Conservation (phyloP, 2,888 invertebrate genomes). For the Pinctada fucata region DNA sequence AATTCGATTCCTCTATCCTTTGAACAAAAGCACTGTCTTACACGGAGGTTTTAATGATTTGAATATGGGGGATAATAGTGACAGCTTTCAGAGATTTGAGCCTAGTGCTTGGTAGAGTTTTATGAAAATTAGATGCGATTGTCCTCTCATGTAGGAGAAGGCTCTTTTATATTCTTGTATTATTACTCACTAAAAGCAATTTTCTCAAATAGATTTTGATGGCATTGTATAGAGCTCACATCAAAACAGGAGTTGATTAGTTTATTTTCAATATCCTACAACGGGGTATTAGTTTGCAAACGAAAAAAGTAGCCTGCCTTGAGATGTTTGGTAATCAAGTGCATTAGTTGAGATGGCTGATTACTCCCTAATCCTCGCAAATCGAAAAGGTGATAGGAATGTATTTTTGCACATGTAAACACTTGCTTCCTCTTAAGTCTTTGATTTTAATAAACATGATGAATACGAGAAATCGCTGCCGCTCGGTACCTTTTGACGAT, state of each 20-base stretch:
- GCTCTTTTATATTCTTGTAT: not conserved
- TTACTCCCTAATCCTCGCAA: not conserved
- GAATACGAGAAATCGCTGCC: too few species aligned
- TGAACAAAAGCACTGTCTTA: too few species aligned
- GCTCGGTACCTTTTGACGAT: too few species aligned
- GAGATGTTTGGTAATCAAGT: slow-evolving; percentile 4
- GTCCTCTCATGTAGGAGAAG: not conserved
- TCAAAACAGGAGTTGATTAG: slow-evolving; percentile 4
- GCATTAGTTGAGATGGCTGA: not conserved
- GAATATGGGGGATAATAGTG: too few species aligned
- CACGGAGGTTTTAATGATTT: too few species aligned
- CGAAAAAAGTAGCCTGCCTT: not conserved
- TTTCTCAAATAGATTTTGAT: slow-evolving; percentile 4
- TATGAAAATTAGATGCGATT: slow-evolving; percentile 4
- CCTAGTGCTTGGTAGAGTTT: not conserved
- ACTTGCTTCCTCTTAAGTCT: too few species aligned
- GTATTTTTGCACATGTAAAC: too few species aligned
- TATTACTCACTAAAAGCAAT: slow-evolving; percentile 4
- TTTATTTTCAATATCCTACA: slow-evolving; percentile 4
- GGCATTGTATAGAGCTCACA: not conserved
- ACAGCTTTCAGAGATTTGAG: not conserved
- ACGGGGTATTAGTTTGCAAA: slow-evolving; percentile 3
- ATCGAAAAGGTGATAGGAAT: not conserved
- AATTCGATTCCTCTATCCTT: too few species aligned
- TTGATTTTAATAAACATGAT: too few species aligned